phyloP scores from a whole-genome alignment of 2,888 invertebrate species.

The Bellardia bayeri region DNA sequence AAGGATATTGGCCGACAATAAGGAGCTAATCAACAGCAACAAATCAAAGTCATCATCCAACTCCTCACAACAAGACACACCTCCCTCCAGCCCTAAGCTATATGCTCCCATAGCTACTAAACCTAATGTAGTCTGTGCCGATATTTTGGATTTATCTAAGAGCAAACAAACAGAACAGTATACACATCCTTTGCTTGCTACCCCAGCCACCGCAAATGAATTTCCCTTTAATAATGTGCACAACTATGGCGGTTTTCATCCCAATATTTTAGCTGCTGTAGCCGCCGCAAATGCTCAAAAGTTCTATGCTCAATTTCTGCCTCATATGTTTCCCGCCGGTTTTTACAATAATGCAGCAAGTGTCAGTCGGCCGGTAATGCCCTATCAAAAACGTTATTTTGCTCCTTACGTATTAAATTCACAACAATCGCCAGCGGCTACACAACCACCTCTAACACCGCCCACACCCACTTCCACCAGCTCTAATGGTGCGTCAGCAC shows the following conservation, averaged over 20 bases:
- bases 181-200: conserved; percentile 51
- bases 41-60: conserved; percentile 2
- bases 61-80: conserved; percentile 49
- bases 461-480: conserved; percentile 39
- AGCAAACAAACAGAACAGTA: conserved; percentile 63
- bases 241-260: conserved; percentile 72
- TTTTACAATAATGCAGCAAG: conserved; percentile 68
- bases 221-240: conserved; percentile 40
- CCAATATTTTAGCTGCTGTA: conserved; percentile 79
- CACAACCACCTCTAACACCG: conserved; percentile 55
- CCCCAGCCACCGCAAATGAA: conserved; percentile 13
- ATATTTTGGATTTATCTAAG: conserved; percentile 80
- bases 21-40: conserved; percentile 17
- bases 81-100: conserved; percentile 62
- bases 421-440: background rate
- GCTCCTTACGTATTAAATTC: conserved; percentile 77
- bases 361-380: conserved; percentile 70
- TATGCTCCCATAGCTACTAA: conserved; percentile 65
- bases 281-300: conserved; percentile 81
- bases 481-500: background rate
- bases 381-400: conserved; percentile 80
- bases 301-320: conserved; percentile 82
- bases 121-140: conserved; percentile 16
- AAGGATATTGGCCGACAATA: conserved; percentile 77
- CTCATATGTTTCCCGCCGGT: conserved; percentile 80